phyloP scores from a whole-genome alignment of 2,888 invertebrate species.

The Electrophaes corylata region DNA sequence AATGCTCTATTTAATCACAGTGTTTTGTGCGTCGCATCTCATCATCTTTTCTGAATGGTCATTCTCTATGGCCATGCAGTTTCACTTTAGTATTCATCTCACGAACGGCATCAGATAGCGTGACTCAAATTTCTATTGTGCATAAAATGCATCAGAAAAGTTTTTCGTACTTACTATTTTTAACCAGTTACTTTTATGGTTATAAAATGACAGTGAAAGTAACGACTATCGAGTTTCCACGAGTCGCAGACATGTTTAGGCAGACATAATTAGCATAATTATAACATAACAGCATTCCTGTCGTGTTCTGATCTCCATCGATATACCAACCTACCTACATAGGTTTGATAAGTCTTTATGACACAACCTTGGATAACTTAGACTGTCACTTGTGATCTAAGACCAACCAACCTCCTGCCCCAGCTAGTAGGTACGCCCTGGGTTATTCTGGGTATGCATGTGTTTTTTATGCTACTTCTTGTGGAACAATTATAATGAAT shows the following conservation, averaged over 20 bases:
- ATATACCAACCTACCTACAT: too few relatives aligned
- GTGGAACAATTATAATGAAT: too few relatives aligned
- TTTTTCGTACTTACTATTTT: conserved; percentile 22
- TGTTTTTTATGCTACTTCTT: too few relatives aligned
- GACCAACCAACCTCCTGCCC: too few relatives aligned
- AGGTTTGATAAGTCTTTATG: too few relatives aligned
- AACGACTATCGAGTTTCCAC: conserved; percentile 14
- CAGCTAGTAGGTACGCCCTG: too few relatives aligned
- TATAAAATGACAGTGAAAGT: conserved; percentile 14
- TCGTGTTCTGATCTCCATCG: conserved; percentile 11
- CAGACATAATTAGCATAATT: conserved; percentile 23
- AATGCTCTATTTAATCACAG: too few relatives aligned
- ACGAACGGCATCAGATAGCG: conserved; percentile 24
- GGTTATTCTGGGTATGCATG: too few relatives aligned
- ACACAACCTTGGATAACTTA: too few relatives aligned
- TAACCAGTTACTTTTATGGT: background rate
- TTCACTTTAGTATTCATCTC: conserved; percentile 21
- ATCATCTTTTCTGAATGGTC: conserved; percentile 2
- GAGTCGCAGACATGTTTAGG: conserved; percentile 17
- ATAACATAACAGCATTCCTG: conserved; percentile 11
- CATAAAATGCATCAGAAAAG: conserved; percentile 27
- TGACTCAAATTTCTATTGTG: conserved; percentile 34
- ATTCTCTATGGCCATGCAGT: conserved; percentile 8
- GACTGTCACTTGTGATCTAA: too few relatives aligned
- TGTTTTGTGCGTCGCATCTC: too few relatives aligned